phyloP scores from a whole-genome alignment of 1,140 invertebrate genomes.

The Caenorhabditis tropicalis region DNA sequence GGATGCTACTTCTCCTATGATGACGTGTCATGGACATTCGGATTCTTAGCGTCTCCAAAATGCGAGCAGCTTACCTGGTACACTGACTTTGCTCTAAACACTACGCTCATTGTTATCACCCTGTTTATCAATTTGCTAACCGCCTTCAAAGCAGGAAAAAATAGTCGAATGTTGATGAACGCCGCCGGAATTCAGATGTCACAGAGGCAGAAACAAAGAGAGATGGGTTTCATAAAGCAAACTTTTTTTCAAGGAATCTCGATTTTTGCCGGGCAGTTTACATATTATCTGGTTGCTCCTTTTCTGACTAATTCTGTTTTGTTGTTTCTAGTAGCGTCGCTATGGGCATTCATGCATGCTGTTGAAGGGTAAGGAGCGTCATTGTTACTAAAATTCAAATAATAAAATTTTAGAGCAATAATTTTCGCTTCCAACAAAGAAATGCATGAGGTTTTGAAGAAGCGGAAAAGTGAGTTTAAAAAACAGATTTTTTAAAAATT shows the following conservation, averaged over 20 bases:
- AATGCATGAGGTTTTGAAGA: neutral
- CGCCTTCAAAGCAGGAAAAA: slow-evolving; percentile 1
- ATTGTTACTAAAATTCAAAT: neutral
- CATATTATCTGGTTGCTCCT: slow-evolving; percentile 14
- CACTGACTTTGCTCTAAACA: neutral
- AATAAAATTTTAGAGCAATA: neutral
- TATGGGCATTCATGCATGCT: slow-evolving; percentile 7
- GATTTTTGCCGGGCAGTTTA: neutral
- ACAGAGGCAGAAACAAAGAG: neutral
- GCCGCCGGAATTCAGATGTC: neutral
- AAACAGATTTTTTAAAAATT: neutral
- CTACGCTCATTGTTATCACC: neutral
- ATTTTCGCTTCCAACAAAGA: neutral
- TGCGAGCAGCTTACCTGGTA: neutral
- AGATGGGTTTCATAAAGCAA: neutral
- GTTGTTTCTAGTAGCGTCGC: neutral
- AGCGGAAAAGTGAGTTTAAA: neutral
- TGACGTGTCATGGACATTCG: neutral
- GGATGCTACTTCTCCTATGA: slow-evolving; percentile 1
- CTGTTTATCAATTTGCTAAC: neutral
- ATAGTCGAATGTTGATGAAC: slow-evolving; percentile 10
- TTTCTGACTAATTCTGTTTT: neutral
- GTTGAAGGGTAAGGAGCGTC: neutral
- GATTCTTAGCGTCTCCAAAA: neutral
- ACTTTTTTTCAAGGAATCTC: slow-evolving; percentile 11